Conservation (phyloP, 2,888 invertebrate species). For the Athripsodes cinereus region DNA sequence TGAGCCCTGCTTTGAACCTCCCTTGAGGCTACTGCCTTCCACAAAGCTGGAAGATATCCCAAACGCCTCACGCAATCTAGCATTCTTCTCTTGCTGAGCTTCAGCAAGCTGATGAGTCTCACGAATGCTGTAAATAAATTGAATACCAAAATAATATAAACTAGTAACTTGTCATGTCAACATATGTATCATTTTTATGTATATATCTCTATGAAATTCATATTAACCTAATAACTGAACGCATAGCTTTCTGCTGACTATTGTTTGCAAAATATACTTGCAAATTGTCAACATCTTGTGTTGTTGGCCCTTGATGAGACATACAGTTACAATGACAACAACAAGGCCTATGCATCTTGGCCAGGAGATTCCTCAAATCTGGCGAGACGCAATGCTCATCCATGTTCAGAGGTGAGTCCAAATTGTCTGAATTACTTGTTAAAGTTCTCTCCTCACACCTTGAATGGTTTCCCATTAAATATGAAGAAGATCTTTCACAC, state of each 20-base stretch:
- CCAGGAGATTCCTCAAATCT: conserved; percentile 40
- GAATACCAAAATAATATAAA: not conserved
- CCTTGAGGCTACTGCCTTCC: conserved; percentile 88
- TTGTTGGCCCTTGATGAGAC: conserved; percentile 30
- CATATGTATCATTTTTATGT: not conserved
- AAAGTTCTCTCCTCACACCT: conserved; percentile 6
- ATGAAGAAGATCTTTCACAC: conserved; percentile 6
- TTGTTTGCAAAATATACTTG: conserved; percentile 51
- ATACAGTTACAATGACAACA: conserved; percentile 46
- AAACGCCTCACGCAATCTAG: conserved; percentile 86
- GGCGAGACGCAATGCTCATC: conserved; percentile 46
- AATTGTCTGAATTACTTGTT: not conserved
- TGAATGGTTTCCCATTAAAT: conserved; percentile 3
- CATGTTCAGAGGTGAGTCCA: conserved; percentile 16
- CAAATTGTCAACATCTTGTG: conserved; percentile 44
- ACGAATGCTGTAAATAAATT: conserved; percentile 86
- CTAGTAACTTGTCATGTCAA: not conserved
- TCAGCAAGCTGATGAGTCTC: conserved; percentile 96
- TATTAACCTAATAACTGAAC: conserved; percentile 59
- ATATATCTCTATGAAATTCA: not conserved
- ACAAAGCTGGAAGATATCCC: conserved; percentile 91
- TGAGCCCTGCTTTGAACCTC: conserved; percentile 51
- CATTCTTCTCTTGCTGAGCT: conserved; percentile 94
- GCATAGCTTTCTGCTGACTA: conserved; percentile 53
- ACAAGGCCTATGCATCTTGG: conserved; percentile 37